These are phyloP conservation scores for Philaethria dido DNA, from an alignment of 2,888 invertebrate genomes.

Conservation along the genomic window DNA sequence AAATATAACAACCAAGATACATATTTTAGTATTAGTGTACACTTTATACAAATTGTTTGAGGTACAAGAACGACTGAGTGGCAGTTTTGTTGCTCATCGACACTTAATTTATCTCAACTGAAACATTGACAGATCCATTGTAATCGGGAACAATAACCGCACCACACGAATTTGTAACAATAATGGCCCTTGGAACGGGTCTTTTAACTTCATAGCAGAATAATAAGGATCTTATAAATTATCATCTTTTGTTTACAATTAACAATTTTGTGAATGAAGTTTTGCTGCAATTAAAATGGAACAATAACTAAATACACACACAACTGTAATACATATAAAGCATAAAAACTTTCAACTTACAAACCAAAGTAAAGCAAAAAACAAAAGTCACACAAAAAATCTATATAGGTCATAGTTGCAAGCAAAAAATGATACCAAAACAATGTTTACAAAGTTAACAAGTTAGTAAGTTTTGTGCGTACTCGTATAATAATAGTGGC, in stretches of 20 bases:
- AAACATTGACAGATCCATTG: slow-evolving; percentile 79
- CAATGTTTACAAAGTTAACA: slow-evolving; percentile 36
- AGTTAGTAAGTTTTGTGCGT: slow-evolving; percentile 23
- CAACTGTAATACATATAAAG: neutral
- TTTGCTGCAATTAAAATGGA: slow-evolving; percentile 1
- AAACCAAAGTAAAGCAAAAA: neutral
- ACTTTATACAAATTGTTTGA: slow-evolving; percentile 52
- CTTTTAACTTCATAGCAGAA: slow-evolving; percentile 37
- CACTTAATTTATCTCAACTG: slow-evolving; percentile 72
- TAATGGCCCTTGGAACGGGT: slow-evolving; percentile 46
- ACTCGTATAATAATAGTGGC: slow-evolving; percentile 3
- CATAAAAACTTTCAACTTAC: neutral
- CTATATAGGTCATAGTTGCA: slow-evolving; percentile 22
- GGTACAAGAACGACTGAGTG: slow-evolving; percentile 15
- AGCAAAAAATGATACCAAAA: slow-evolving; percentile 6
- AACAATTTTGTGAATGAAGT: neutral
- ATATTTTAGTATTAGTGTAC: neutral
- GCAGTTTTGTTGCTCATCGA: slow-evolving; percentile 55
- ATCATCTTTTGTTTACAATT: slow-evolving; percentile 15
- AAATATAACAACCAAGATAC: neutral
- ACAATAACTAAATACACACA: neutral
- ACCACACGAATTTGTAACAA: slow-evolving; percentile 62
- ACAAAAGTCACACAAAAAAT: neutral
- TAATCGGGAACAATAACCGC: slow-evolving; percentile 68
- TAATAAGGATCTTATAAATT: slow-evolving; percentile 25